These are phyloP conservation scores for Cerastis leucographa DNA, from an alignment of 2,888 invertebrate genomes.

Conservation along the genomic window DNA sequence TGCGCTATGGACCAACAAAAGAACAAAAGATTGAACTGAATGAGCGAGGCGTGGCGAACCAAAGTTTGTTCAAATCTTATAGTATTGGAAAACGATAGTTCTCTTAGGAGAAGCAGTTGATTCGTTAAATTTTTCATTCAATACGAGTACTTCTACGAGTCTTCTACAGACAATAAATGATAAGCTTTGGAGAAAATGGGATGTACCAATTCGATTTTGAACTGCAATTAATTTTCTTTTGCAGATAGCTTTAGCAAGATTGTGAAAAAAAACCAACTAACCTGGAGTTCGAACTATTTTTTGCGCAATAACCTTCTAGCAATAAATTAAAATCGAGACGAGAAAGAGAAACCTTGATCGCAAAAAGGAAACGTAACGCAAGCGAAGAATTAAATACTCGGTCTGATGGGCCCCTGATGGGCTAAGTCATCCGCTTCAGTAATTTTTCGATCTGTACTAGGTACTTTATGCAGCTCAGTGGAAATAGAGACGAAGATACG, in stretches of 20 bases:
- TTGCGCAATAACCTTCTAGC: conserved; percentile 26
- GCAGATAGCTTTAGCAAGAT: not conserved
- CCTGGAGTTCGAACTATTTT: not conserved
- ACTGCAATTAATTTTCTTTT: conserved; percentile 3
- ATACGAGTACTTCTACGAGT: conserved; percentile 30
- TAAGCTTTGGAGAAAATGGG: conserved; percentile 33
- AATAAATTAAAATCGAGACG: conserved; percentile 53
- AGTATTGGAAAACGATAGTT: conserved; percentile 79
- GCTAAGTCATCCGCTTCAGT: conserved; percentile 69
- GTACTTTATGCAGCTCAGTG: conserved; percentile 69
- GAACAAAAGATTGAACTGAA: conserved; percentile 78
- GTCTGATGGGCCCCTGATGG: conserved; percentile 70
- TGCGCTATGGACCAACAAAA: conserved; percentile 70
- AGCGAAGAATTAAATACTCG: conserved; percentile 75
- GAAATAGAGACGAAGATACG: conserved; percentile 28
- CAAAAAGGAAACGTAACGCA: conserved; percentile 64
- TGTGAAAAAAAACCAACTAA: not conserved
- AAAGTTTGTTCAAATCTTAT: conserved; percentile 76
- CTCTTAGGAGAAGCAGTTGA: conserved; percentile 56
- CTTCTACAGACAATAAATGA: conserved; percentile 42
- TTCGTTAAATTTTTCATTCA: conserved; percentile 63
- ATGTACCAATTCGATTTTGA: not conserved
- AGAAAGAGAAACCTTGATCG: conserved; percentile 47
- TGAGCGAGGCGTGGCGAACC: conserved; percentile 73
- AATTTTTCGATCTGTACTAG: conserved; percentile 74